Evolutionary conservation across 2,888 invertebrate genomes (phyloP), one percentile per base, ranked within the genome.

Genomic region (Tachina grossa): DNA sequence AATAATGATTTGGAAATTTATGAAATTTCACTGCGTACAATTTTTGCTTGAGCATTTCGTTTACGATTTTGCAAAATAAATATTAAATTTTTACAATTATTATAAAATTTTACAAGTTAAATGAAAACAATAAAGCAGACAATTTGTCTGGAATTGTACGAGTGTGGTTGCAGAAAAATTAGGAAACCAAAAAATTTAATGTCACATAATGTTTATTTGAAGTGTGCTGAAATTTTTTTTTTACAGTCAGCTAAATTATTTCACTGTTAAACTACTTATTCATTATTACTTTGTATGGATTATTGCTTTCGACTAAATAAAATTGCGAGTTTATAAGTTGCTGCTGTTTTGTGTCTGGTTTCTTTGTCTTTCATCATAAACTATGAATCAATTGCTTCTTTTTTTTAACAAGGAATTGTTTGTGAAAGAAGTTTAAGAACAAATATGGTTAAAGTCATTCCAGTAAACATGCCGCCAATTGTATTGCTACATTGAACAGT

Each of bases 381-480:
- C 3, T 61, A 81, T 75, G 59, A 81, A 81, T 74, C 51, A 59
- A 81, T 59, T 59, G 11, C 19, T 49, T 22, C 5, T 14, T 49
- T 51, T 45, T 19, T 19, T 9, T 49, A 49, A 53, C 31, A 45
- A 63, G 22, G 55, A n/a, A 31, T 39, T 4, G n/a, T 45, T 41
- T 59, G 22, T 39, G 10, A 39, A 19, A 66, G 16, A 39, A 55
- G 43, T 57, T 71, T 53, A 22, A 59, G 19, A 87, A 90, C 90
- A 89, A 91, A 91, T 90, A 91, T 90, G 91, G 91, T 89, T 89
- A 89, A 89, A 91, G 88, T 89, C 89, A 90, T 89, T 80, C 85
- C 76, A 85, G 83, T 76, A 86, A 85, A 88, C 80, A 88, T 87
- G 87, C 87, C 87, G 82, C 79, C 84, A 87, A 75, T 85, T 84